Evolutionary conservation across 2,888 invertebrate species (phyloP).

Genomic region (Brachynemurus nebulosus): DNA sequence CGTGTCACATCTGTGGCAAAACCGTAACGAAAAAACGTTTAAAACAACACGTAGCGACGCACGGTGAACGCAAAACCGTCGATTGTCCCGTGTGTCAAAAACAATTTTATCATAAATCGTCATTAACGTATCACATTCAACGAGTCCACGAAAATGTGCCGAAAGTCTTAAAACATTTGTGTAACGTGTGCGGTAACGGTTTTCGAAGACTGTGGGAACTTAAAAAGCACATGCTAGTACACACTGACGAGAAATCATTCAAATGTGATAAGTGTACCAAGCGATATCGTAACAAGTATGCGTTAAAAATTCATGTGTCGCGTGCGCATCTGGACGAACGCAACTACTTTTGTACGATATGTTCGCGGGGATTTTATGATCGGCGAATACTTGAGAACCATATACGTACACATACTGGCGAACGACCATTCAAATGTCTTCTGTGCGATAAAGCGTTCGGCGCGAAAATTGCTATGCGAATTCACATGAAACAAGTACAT

Average conservation of each 20-base stretch:
- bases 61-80: background rate
- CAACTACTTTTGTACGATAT: background rate
- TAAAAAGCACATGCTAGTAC: background rate
- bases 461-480: background rate
- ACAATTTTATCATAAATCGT: background rate
- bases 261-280: slow-evolving; percentile 2
- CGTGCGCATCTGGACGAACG: background rate
- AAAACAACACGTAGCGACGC: background rate
- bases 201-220: background rate
- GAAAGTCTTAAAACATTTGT: background rate
- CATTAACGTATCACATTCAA: background rate
- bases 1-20: slow-evolving; percentile 2
- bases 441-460: background rate
- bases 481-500: slow-evolving; percentile 4
- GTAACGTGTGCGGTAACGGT: background rate
- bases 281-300: background rate
- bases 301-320: background rate
- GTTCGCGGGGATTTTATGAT: background rate
- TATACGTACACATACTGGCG: slow-evolving; percentile 4
- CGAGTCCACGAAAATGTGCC: background rate
- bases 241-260: background rate
- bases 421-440: slow-evolving; percentile 1
- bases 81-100: background rate
- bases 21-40: background rate
- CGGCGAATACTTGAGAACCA: background rate